These are phyloP conservation scores for Penaeus vannamei DNA, from an alignment of 1,140 invertebrate genomes.

Conservation along the genomic window DNA sequence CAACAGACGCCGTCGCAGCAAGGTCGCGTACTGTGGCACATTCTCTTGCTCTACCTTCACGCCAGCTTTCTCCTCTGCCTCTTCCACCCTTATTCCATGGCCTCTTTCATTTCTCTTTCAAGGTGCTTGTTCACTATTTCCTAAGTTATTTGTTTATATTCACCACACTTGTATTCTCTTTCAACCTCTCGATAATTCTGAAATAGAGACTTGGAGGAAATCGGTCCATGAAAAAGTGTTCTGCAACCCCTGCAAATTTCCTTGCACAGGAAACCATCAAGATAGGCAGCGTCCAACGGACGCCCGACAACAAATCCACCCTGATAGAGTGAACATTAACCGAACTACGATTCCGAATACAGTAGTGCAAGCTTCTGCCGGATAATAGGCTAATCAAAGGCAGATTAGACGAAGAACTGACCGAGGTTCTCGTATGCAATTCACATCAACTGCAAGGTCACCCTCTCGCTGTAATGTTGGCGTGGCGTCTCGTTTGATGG, in stretches of 20 bases:
- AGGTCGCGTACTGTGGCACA: background rate
- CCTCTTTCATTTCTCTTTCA: no score
- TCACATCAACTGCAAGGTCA: conserved; percentile 39
- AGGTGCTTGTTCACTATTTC: no score
- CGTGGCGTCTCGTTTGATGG: conserved; percentile 32
- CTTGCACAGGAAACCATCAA: no score
- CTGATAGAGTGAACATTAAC: background rate
- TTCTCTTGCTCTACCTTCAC: no score
- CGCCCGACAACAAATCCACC: conserved; percentile 24
- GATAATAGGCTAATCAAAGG: conserved; percentile 27
- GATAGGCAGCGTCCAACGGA: background rate
- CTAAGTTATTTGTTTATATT: no score
- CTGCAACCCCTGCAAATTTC: no score
- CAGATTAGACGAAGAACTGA: conserved; percentile 28
- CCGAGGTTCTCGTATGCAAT: conserved; percentile 41
- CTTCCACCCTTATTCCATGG: no score
- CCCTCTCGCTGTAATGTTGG: background rate
- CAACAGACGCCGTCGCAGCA: background rate
- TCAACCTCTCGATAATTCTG: no score
- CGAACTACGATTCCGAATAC: background rate
- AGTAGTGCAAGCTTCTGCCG: background rate
- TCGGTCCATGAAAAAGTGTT: no score
- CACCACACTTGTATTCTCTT: no score
- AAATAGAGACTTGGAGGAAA: no score
- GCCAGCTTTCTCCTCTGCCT: no score